Percentiles rank a stretch among this genome's conserved stretches.
Conservation (phyloP, 2,113 vertebrate genomes). For the Lophura nycthemera region DNA sequence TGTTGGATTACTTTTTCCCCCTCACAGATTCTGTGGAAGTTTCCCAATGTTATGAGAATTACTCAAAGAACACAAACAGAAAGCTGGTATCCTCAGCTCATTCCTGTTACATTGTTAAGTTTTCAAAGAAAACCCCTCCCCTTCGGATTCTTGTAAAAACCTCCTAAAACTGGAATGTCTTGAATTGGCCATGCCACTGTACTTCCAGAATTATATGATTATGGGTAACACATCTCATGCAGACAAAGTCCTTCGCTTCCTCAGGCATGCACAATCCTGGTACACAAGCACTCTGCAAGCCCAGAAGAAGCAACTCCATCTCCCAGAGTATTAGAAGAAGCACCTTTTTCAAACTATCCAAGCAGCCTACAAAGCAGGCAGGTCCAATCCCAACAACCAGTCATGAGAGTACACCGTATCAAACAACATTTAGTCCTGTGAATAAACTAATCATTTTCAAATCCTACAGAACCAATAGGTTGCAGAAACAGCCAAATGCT, state of each 20-base stretch:
- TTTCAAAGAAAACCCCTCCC: neutral
- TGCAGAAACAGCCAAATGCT: neutral
- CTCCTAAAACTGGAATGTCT: neutral
- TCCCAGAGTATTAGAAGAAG: neutral
- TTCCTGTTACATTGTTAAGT: neutral
- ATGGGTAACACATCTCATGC: neutral
- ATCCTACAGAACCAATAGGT: neutral
- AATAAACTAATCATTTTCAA: neutral
- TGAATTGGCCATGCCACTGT: neutral
- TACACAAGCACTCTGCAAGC: neutral
- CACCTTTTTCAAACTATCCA: neutral
- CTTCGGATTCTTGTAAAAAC: neutral
- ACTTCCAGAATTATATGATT: neutral
- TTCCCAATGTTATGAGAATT: neutral
- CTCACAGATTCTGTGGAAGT: neutral
- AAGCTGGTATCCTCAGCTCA: neutral
- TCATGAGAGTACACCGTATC: neutral
- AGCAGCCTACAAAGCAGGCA: neutral
- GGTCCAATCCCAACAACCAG: neutral
- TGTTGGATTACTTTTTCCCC: neutral
- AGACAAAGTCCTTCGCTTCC: neutral
- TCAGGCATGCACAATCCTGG: neutral
- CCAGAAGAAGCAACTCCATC: neutral
- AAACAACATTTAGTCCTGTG: neutral
- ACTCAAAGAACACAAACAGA: neutral